phyloP scores from a whole-genome alignment of 2,888 invertebrate species.

The Sinodicranocentrus sp. region DNA sequence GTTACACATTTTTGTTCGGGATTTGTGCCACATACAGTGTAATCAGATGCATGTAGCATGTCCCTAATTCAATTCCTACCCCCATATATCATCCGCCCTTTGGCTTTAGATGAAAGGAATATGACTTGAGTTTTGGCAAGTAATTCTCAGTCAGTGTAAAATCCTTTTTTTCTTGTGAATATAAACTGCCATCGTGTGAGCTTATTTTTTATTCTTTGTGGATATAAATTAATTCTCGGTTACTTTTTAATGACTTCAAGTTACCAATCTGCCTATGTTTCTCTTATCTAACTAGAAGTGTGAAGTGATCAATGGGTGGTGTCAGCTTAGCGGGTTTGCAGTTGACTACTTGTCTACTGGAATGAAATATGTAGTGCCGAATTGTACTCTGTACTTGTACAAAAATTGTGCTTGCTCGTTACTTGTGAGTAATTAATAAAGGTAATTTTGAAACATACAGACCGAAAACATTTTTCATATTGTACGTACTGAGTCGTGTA shows the following conservation, averaged over 20 bases:
- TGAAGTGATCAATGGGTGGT: not conserved
- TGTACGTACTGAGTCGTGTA: no score
- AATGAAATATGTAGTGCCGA: conserved; percentile 41
- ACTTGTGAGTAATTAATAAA: no score
- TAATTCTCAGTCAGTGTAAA: not conserved
- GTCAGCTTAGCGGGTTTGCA: conserved; percentile 32
- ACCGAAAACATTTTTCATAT: no score
- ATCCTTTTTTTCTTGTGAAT: not conserved
- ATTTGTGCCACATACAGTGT: no score
- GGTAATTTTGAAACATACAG: no score
- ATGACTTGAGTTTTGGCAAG: conserved; percentile 30
- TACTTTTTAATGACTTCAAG: conserved; percentile 31
- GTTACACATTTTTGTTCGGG: not conserved
- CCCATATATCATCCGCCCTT: conserved; percentile 49
- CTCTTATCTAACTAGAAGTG: no score
- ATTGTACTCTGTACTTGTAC: no score
- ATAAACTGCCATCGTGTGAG: no score
- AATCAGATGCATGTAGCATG: not conserved
- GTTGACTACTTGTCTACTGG: conserved; percentile 21
- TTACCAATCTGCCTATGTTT: no score
- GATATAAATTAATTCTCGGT: no score
- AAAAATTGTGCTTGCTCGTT: no score
- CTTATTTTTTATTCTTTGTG: not conserved
- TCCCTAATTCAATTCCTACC: not conserved
- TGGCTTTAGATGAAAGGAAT: conserved; percentile 48